phyloP scores from a whole-genome alignment of 2,797 vertebrate species.

The Pantherophis alleghaniensis region DNA sequence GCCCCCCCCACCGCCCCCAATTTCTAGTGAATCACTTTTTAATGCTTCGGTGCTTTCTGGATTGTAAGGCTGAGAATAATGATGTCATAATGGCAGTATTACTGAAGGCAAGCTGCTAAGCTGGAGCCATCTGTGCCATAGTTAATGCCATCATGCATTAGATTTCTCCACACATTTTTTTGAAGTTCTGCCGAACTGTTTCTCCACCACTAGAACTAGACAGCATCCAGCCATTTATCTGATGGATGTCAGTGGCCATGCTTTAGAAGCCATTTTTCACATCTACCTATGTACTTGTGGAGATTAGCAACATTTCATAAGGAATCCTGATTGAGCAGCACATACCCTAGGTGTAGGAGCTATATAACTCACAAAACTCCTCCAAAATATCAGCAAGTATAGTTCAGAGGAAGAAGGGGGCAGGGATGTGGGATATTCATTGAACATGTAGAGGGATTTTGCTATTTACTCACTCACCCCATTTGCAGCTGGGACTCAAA shows the following conservation, averaged over 20 bases:
- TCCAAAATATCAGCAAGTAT: not conserved
- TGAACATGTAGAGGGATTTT: not conserved
- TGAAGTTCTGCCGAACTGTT: not conserved
- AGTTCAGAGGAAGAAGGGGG: not conserved
- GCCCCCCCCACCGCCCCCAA: not conserved
- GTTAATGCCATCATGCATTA: not conserved
- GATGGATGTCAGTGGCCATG: not conserved
- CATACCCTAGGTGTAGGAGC: not conserved
- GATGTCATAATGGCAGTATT: not conserved
- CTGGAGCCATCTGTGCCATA: not conserved
- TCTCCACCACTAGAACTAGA: not conserved
- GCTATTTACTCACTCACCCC: not conserved
- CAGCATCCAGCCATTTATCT: not conserved
- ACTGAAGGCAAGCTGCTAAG: not conserved
- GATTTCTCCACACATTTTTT: not conserved
- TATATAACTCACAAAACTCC: not conserved
- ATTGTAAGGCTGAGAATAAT: not conserved
- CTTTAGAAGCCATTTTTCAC: not conserved
- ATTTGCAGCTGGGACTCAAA: not conserved
- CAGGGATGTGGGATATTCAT: not conserved
- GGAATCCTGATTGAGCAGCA: not conserved
- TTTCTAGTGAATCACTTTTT: not conserved
- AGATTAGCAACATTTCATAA: not conserved
- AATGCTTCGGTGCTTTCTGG: not conserved
- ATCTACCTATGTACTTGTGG: not conserved